phyloP scores from a whole-genome alignment of 2,888 invertebrate species.

The Ganaspis brasiliensis region DNA sequence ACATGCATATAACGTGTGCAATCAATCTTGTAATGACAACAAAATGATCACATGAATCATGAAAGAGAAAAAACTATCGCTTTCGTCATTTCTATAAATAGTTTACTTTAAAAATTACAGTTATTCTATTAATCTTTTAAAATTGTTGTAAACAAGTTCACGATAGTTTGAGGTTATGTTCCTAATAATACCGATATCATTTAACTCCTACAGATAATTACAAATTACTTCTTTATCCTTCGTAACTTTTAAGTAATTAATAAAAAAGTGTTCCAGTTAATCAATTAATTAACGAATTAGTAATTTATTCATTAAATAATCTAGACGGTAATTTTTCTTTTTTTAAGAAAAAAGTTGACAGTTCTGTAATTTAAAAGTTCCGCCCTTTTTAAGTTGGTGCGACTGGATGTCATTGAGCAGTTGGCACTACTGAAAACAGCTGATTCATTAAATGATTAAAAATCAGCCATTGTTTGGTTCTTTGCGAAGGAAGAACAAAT shows the following conservation, averaged over 20 bases:
- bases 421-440: background rate
- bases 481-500: too few relatives aligned
- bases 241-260: too few relatives aligned
- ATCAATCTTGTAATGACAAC: background rate
- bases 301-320: too few relatives aligned
- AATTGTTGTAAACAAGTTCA: background rate
- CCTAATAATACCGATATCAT: too few relatives aligned
- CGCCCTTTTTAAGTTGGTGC: background rate
- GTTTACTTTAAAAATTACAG: conserved; percentile 7
- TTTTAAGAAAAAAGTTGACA: background rate
- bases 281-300: too few relatives aligned
- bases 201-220: too few relatives aligned
- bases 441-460: too few relatives aligned
- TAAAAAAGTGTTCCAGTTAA: too few relatives aligned
- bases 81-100: conserved; percentile 26
- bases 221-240: too few relatives aligned
- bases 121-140: background rate
- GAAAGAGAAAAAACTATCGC: background rate
- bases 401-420: too few relatives aligned
- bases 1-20: too few relatives aligned
- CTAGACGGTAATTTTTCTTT: too few relatives aligned
- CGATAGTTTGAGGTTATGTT: conserved; percentile 14
- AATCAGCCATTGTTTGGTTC: background rate
- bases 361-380: background rate
- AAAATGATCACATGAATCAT: background rate